Evolutionary conservation across 1,140 invertebrate genomes (phyloP), one percentile per base, ranked within the genome.

Genomic region (Latrodectus geometricus): DNA sequence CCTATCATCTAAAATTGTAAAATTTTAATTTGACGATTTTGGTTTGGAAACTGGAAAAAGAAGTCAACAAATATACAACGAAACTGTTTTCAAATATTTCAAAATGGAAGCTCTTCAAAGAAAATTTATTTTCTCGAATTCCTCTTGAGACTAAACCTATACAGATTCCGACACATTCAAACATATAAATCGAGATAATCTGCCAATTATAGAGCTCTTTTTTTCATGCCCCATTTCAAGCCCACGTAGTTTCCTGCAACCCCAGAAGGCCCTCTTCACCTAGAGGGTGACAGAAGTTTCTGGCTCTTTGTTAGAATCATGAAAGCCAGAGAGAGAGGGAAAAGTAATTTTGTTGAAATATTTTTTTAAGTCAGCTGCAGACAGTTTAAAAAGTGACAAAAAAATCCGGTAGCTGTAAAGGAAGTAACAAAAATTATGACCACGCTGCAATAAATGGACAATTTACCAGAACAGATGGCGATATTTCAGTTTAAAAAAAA

Each of bases 171-270:
- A 56, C 50, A 75, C 73, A 75, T 23, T 56, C 49, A 75, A n/a
- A 54, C n/a, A 17, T 50, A 75, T 75, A 75, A 75, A 75, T 75
- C 49, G 73, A 56, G 73, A 75, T 75, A 75, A 75, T 75, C 73
- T 52, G 73, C 73, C 73, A 75, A 75, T 54, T 75, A 21, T 20
- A 50, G 73, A n/a, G 20, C 49, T 54, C 52, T 75, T 75, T 50
- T 75, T 14, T 52, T 9, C 4, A 49, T n/a, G 35, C 15, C 20
- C 52, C 73, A 35, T 75, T 75, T 50, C 73, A 75, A 49, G 54
- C 73, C 73, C 52, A 56, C 50, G 21, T 21, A 52, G 12, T 52
- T 75, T 75, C 73, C 54, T 20, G 14, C 52, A 75, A 54, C 73
- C n/a, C 20, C 73, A 14, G 35, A 75, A 70, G 69, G 20, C 69